Evolutionary conservation across 2,797 vertebrate species (phyloP), one percentile per base, ranked within the genome.

Genomic region (Protonibea diacanthus): DNA sequence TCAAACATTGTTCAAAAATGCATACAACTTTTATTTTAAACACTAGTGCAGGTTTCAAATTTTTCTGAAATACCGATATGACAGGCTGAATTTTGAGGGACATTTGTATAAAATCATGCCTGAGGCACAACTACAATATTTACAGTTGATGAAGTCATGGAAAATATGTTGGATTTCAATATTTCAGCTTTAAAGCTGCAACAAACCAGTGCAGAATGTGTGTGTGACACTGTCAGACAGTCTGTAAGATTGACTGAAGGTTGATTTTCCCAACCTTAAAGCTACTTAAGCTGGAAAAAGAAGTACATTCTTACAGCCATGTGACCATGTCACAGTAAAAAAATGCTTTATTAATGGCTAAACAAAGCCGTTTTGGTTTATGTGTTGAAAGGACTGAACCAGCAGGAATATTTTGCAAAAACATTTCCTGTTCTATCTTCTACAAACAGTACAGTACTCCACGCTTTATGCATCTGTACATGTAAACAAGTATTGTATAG

Each of bases 341-440:
- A 12, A 64, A 53, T 21, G 20, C 9, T 67, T 68, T 44, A 7
- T 23, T 21, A 4, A 63, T 4, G 13, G 5, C 4, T 58, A 44
- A 6, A 48, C 38, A 3, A 38, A 27, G 44, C 52, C 0, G n/a
- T 56, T 60, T 65, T 71, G 29, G 23, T 40, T 42, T 12, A 63
- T 44, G 4, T 63, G 59, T 45, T 45, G 40, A 29, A 59, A 71
- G 18, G 15, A 20, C 15, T 49, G 5, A 68, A 66, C 27, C 65
- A 61, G 38, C 10, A 53, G 57, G 17, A 14, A 44, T 12, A 49
- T 72, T 1, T 38, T 58, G 21, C 49, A 59, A 42, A 72, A 42
- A 53, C 72, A 80, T 79, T 70, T 70, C 40, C 52, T 81, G 21
- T 20, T 21, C 15, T 53, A 57, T 72, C 73, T 49, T 3, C 1